Evolutionary conservation across 2,113 vertebrate species (phyloP).

Genomic region (Alligator mississippiensis): DNA sequence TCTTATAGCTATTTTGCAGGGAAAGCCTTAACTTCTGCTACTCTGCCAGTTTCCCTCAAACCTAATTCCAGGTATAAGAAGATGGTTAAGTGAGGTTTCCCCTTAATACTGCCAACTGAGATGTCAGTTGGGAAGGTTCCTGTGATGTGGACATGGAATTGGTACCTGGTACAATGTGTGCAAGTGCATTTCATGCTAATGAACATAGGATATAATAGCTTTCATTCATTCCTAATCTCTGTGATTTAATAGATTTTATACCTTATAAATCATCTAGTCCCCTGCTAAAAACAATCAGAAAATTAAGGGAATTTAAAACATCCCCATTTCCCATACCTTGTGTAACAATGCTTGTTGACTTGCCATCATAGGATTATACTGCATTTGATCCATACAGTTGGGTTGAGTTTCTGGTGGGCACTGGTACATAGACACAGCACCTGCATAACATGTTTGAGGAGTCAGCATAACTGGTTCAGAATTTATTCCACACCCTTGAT

Average conservation of each 20-base stretch:
- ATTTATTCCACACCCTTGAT: conserved; percentile 65
- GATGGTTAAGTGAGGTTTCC: neutral
- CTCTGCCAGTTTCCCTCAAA: neutral
- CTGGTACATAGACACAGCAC: conserved; percentile 80
- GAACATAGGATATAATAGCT: neutral
- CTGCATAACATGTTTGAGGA: conserved; percentile 75
- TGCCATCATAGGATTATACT: conserved; percentile 44
- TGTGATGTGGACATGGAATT: neutral
- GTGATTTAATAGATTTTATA: neutral
- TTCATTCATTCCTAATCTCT: neutral
- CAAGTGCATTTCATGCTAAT: neutral
- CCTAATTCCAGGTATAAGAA: neutral
- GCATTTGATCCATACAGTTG: conserved; percentile 51
- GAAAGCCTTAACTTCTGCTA: neutral
- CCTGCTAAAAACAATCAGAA: neutral
- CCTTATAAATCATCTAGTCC: neutral
- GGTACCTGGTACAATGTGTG: fast-evolving
- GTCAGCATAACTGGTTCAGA: conserved; percentile 50
- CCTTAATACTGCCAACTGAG: neutral
- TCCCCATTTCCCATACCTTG: conserved; percentile 71
- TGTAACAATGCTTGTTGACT: conserved; percentile 64
- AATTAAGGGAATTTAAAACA: neutral
- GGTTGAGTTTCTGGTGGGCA: conserved; percentile 72
- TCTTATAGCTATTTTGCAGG: neutral
- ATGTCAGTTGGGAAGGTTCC: neutral